These are phyloP conservation scores for Diadegma fenestrale DNA, from an alignment of 2,888 invertebrate species.

Conservation along the genomic window DNA sequence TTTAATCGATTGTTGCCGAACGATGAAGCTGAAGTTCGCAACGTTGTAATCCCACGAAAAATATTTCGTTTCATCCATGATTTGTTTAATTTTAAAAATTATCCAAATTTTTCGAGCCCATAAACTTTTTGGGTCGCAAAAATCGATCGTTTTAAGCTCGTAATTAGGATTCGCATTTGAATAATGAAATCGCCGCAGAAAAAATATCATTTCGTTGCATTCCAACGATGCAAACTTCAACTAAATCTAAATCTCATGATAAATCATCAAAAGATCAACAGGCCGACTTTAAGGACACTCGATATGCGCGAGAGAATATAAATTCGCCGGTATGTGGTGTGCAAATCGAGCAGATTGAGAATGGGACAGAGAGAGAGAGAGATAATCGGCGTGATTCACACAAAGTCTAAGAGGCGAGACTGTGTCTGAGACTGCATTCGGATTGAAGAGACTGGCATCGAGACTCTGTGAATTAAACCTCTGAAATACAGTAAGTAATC, in stretches of 20 bases:
- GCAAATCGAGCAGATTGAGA: conserved; percentile 42
- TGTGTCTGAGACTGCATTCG: conserved; percentile 28
- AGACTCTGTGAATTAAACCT: conserved; percentile 57
- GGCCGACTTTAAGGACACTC: background rate
- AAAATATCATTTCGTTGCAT: too few species aligned
- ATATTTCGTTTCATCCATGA: too few species aligned
- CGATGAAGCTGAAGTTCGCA: too few species aligned
- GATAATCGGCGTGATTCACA: conserved; percentile 56
- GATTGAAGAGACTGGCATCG: conserved; percentile 11
- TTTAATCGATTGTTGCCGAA: background rate
- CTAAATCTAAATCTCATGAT: background rate
- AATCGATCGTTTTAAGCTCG: too few species aligned
- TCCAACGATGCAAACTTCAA: too few species aligned
- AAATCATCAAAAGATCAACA: background rate
- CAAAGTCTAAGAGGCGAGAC: conserved; percentile 58
- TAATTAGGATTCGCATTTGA: too few species aligned
- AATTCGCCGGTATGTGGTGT: background rate
- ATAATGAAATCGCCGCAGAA: too few species aligned
- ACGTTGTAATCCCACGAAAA: too few species aligned
- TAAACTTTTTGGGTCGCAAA: too few species aligned
- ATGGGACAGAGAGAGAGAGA: conserved; percentile 27
- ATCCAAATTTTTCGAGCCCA: too few species aligned
- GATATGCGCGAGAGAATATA: background rate
- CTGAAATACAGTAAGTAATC: conserved; percentile 47
- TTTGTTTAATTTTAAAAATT: too few species aligned